Evolutionary conservation across 1,140 invertebrate species (phyloP).

Genomic region (Drosophila lini): DNA sequence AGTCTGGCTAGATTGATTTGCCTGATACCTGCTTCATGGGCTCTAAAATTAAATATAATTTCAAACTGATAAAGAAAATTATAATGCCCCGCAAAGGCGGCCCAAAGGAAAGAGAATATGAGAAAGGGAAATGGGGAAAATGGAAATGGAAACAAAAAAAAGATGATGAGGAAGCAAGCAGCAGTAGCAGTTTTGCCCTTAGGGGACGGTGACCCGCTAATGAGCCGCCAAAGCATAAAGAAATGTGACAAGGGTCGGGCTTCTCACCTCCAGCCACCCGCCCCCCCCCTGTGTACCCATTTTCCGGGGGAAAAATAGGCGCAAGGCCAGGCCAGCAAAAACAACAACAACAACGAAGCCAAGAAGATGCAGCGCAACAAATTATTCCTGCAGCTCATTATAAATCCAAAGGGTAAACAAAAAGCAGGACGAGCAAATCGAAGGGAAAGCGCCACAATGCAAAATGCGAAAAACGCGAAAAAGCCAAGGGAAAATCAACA

Average conservation of each 20-base stretch:
- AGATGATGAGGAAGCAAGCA: constrained; percentile 7
- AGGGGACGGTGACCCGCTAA: constrained; percentile 56
- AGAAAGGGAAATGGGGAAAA: constrained; percentile 11
- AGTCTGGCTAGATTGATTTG: neutral
- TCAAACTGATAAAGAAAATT: neutral
- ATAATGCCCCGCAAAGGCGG: neutral
- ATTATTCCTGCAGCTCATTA: constrained; percentile 59
- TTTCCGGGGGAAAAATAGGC: constrained; percentile 35
- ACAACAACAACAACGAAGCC: constrained; percentile 3
- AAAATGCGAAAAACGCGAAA: constrained; percentile 28
- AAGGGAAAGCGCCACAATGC: constrained; percentile 39
- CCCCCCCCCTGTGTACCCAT: constrained; percentile 6
- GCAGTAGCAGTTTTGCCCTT: constrained; percentile 12
- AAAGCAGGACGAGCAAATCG: constrained; percentile 10
- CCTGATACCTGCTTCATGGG: neutral
- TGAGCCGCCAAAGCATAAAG: constrained; percentile 54
- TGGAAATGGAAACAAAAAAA: constrained; percentile 1
- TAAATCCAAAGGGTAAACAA: constrained; percentile 34
- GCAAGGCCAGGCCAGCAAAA: constrained; percentile 48
- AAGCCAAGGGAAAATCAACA: constrained; percentile 26
- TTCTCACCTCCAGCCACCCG: neutral
- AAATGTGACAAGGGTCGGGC: constrained; percentile 48
- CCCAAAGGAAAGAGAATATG: neutral
- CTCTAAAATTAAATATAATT: neutral
- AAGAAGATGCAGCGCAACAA: constrained; percentile 21